Conservation (phyloP, 1,140 invertebrate genomes). For the Orchestia grillus region DNA sequence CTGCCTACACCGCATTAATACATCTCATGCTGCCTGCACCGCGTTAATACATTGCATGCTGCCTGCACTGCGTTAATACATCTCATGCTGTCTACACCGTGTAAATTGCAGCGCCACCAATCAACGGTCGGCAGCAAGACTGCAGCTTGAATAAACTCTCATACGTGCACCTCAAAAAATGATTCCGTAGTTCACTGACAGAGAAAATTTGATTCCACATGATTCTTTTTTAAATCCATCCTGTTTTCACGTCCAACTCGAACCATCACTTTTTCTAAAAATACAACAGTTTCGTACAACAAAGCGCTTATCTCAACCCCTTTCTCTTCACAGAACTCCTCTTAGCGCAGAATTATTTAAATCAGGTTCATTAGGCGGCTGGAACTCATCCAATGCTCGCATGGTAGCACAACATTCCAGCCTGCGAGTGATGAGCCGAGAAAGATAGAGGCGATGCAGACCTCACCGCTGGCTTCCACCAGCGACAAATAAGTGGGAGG, state of each 20-base stretch:
- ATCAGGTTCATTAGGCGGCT: not conserved
- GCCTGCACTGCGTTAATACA: too few species aligned
- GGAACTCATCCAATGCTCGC: not conserved
- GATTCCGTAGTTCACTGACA: not conserved
- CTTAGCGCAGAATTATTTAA: not conserved
- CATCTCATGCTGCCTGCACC: too few species aligned
- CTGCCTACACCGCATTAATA: too few species aligned
- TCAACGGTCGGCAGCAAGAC: too few species aligned
- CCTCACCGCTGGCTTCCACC: constrained; percentile 30
- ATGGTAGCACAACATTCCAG: not conserved
- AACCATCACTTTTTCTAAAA: not conserved
- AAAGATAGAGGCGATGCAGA: not conserved
- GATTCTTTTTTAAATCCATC: not conserved
- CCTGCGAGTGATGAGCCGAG: not conserved
- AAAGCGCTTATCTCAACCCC: not conserved
- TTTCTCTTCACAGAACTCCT: not conserved
- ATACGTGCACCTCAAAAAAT: not conserved
- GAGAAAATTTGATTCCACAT: not conserved
- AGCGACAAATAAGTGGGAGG: constrained; percentile 39
- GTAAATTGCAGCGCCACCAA: too few species aligned
- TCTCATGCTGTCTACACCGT: too few species aligned
- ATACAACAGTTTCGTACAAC: not conserved
- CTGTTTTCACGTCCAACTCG: not conserved
- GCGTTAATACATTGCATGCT: too few species aligned
- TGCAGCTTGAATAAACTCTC: not conserved